phyloP scores from a whole-genome alignment of 2,888 invertebrate genomes.

The Pandemis corylana region DNA sequence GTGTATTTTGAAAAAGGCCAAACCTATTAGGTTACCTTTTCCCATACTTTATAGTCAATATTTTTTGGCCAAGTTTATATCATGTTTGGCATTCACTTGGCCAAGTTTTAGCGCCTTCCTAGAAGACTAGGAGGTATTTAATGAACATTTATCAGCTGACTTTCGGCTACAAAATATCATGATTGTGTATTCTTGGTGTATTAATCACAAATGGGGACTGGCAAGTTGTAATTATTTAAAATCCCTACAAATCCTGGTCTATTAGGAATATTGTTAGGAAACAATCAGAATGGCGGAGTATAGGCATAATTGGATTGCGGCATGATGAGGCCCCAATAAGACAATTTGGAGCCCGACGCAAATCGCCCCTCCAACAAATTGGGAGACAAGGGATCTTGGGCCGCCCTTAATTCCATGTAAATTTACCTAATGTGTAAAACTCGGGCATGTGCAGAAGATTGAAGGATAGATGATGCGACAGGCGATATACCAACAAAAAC shows the following conservation, averaged over 20 bases:
- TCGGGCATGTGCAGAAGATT: slow-evolving; percentile 6
- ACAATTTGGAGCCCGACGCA: slow-evolving; percentile 59
- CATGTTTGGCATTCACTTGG: too few relatives aligned
- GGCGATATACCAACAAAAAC: too few relatives aligned
- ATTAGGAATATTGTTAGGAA: slow-evolving; percentile 34
- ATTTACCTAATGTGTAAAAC: slow-evolving; percentile 43
- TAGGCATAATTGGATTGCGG: slow-evolving; percentile 38
- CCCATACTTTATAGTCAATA: too few relatives aligned
- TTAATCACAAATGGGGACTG: neutral
- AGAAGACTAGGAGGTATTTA: too few relatives aligned
- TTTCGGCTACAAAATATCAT: too few relatives aligned
- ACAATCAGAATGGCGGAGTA: slow-evolving; percentile 40
- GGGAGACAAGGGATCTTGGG: slow-evolving; percentile 54
- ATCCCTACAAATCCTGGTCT: neutral
- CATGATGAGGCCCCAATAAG: slow-evolving; percentile 49
- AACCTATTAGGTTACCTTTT: too few relatives aligned
- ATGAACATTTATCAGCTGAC: too few relatives aligned
- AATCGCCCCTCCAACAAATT: slow-evolving; percentile 70
- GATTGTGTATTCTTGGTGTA: too few relatives aligned
- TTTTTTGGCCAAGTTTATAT: too few relatives aligned
- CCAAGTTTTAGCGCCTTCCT: too few relatives aligned
- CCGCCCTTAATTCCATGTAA: slow-evolving; percentile 58
- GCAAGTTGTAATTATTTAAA: neutral
- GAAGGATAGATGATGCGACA: neutral
- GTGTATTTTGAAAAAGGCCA: too few relatives aligned